Evolutionary conservation across 2,797 vertebrate genomes (phyloP), one percentile per base, ranked within the genome.

Genomic region (Fistularia tabacaria): DNA sequence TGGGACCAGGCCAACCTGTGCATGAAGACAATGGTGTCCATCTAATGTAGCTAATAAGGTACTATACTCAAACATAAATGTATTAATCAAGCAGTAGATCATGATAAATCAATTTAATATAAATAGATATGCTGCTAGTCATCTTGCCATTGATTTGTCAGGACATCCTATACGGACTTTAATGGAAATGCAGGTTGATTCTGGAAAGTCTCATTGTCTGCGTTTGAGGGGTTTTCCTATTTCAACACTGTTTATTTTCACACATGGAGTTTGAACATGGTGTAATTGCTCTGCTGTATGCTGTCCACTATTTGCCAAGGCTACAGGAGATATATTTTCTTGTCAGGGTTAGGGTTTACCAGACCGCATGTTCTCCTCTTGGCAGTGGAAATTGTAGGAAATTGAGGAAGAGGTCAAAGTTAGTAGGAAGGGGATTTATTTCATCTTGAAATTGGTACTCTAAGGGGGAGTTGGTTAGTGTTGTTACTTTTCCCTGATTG

Each of bases 371-470:
- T 76, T 77, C 66, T 71, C 14, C 7, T 52, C 71, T 74, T 71
- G 72, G 64, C 59, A 48, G 40, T 7, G 41, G n/a, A 71, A 55
- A 57, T 63, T 14, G 25, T 25, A 25, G 25, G 2, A 25, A 25
- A 25, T 25, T 25, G 25, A 25, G 25, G 63, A 73, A 70, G 49
- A 57, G 71, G 71, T 82, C 66, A 74, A 51, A 66, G 65, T 68
- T 57, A 44, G 74, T 67, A 74, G 69, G 63, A 79, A 73, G 55
- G 46, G 71, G 73, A 73, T 82, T 76, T 66, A 43, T 57, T 62
- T 69, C 62, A 78, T 82, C 81, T 78, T 73, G 42, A 6, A 51
- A 78, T 76, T 54, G 57, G 54, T 73, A 57, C 25, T 25, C 25
- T 25, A 45, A 48, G 66, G 59, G 67, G 68, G 66, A 83, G 71